Conservation (phyloP, 2,113 vertebrate species). For the Tylochromis polylepis region DNA sequence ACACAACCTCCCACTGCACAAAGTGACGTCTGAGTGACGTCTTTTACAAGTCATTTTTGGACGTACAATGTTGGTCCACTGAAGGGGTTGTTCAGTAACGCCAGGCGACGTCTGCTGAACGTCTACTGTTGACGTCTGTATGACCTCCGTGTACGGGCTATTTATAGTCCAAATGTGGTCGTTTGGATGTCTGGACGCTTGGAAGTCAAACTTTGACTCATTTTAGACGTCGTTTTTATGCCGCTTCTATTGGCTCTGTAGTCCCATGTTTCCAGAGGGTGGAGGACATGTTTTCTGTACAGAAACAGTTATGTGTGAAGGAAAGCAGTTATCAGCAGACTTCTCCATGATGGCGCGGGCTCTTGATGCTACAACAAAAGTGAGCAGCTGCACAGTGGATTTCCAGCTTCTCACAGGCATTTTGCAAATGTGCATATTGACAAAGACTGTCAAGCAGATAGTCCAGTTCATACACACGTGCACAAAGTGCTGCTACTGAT, state of each 20-base stretch:
- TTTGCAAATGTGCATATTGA: too few relatives aligned
- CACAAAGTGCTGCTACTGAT: too few relatives aligned
- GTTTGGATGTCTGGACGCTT: too few relatives aligned
- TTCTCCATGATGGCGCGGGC: too few relatives aligned
- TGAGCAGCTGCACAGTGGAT: too few relatives aligned
- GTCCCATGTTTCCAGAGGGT: fast-evolving
- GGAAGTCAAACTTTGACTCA: background rate
- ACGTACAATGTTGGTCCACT: background rate
- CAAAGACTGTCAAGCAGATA: too few relatives aligned
- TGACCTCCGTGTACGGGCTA: background rate
- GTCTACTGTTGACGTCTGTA: fast-evolving
- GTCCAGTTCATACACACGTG: too few relatives aligned
- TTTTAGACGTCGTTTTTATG: fast-evolving
- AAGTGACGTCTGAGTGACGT: background rate
- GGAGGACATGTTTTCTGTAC: background rate
- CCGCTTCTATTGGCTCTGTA: background rate
- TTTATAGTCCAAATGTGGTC: too few relatives aligned
- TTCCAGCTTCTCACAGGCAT: too few relatives aligned
- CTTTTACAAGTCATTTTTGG: background rate
- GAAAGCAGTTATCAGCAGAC: background rate
- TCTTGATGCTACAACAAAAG: too few relatives aligned
- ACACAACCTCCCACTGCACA: background rate
- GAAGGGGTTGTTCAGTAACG: background rate
- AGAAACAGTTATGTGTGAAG: background rate
- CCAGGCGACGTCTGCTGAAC: background rate